Evolutionary conservation across 2,113 vertebrate genomes (phyloP).

Genomic region (Mesoclemmys tuberculata): DNA sequence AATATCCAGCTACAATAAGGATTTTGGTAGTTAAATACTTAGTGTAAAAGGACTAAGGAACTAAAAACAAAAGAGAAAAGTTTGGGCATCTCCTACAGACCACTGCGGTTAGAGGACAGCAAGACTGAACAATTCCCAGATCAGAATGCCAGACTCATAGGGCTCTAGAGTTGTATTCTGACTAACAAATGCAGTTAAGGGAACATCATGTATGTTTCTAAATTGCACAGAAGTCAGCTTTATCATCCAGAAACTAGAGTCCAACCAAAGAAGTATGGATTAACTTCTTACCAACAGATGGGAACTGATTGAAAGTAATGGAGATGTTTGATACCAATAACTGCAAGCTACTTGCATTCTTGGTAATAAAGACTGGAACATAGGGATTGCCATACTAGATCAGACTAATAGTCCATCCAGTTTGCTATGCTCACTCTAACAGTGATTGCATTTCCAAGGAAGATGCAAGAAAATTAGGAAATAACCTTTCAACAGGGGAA

Average conservation of each 20-base stretch:
- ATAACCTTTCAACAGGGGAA: background rate
- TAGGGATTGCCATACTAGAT: background rate
- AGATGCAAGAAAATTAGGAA: background rate
- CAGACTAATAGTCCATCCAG: fast-evolving
- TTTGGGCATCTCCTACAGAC: no score
- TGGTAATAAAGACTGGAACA: background rate
- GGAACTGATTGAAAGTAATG: background rate
- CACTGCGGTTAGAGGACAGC: no score
- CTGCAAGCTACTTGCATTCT: background rate
- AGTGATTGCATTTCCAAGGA: background rate
- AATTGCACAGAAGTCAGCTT: no score
- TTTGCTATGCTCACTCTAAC: background rate
- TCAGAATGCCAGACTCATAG: background rate
- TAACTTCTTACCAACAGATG: background rate
- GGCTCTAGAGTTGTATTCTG: background rate
- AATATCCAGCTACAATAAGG: background rate
- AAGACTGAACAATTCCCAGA: background rate
- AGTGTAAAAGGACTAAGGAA: background rate
- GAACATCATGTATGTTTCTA: background rate
- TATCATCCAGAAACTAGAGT: background rate
- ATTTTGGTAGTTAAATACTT: background rate
- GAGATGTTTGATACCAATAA: background rate
- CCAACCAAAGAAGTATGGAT: background rate
- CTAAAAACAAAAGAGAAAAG: background rate
- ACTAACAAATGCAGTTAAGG: background rate